Conservation (phyloP, 2,113 vertebrate genomes). For the Paracanthobrama guichenoti region DNA sequence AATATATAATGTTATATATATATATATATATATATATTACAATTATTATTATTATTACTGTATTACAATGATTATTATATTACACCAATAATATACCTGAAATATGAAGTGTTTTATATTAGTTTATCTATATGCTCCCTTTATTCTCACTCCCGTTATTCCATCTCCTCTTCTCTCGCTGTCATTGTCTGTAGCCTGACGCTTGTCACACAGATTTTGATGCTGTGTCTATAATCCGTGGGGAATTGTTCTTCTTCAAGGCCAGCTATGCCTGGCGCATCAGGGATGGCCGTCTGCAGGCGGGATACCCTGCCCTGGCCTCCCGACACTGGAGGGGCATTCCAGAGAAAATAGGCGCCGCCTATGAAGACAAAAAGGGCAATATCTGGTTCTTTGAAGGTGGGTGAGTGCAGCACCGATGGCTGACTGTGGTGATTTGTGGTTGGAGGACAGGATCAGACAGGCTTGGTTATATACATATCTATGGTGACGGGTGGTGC, state of each 20-base stretch:
- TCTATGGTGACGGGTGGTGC: conserved; percentile 18
- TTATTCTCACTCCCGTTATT: not conserved
- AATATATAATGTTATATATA: too few species aligned
- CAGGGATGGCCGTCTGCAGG: conserved; percentile 83
- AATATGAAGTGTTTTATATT: not conserved
- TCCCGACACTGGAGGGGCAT: conserved; percentile 92
- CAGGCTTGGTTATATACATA: conserved; percentile 28
- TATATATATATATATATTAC: too few species aligned
- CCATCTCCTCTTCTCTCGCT: not conserved
- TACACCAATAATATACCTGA: not conserved
- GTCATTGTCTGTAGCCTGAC: conserved; percentile 72
- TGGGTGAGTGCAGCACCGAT: conserved; percentile 62
- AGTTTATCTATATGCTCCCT: not conserved
- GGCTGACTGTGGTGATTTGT: conserved; percentile 33
- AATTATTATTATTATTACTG: not conserved
- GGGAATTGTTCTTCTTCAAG: conserved; percentile 96
- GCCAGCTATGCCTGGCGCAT: conserved; percentile 89
- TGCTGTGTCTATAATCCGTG: conserved; percentile 88
- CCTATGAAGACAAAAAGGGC: conserved; percentile 90
- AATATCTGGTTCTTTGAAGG: conserved; percentile 98
- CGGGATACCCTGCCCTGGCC: conserved; percentile 88
- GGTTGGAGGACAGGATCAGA: conserved; percentile 26
- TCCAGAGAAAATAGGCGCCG: conserved; percentile 84
- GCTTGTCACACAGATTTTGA: conserved; percentile 87
- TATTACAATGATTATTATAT: not conserved